phyloP scores from a whole-genome alignment of 2,113 vertebrate species.

The Anguilla rostrata region DNA sequence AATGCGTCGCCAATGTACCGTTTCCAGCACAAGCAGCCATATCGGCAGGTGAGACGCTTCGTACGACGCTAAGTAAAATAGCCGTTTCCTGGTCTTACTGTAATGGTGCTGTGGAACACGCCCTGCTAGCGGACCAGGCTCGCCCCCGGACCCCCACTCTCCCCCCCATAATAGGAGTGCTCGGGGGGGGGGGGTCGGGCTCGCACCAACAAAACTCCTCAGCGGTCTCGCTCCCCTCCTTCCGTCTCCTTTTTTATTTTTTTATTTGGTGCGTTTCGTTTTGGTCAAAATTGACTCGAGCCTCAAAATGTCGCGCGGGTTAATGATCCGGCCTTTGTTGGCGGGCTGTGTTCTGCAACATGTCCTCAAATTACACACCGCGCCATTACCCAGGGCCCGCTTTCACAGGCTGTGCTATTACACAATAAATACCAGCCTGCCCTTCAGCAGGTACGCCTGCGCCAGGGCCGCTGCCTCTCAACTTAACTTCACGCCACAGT shows the following conservation, averaged over 20 bases:
- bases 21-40: neutral
- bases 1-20: neutral
- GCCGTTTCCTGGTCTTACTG: neutral
- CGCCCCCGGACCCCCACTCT: neutral
- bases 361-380: neutral
- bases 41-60: neutral
- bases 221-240: neutral
- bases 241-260: neutral
- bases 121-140: neutral
- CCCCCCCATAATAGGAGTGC: neutral
- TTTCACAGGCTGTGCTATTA: neutral
- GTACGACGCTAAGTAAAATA: neutral
- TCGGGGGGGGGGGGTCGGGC: neutral
- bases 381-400: neutral
- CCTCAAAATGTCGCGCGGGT: neutral
- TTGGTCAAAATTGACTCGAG: neutral
- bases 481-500: neutral
- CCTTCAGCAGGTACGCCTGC: slow-evolving; percentile 13
- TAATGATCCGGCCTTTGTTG: neutral
- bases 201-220: neutral
- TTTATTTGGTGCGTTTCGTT: neutral
- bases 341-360: neutral
- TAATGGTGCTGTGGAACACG: neutral
- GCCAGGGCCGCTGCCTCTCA: slow-evolving; percentile 5
- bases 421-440: slow-evolving; percentile 14